Conservation (phyloP, 2,888 invertebrate genomes). For the Anthrax anthrax region DNA sequence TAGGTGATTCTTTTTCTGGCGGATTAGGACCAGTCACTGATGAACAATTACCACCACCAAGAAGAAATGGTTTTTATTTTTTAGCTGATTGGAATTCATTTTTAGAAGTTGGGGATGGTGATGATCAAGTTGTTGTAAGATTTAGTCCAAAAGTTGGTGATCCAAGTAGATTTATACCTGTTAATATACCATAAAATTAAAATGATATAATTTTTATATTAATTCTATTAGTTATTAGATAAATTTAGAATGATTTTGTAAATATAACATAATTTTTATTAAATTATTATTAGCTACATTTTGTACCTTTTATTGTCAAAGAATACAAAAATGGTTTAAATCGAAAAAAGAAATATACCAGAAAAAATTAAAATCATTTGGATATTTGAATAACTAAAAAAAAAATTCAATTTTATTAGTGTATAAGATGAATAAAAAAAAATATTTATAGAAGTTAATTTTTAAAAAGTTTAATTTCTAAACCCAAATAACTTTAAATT, state of each 20-base stretch:
- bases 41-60: constrained; percentile 48
- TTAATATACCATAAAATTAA: constrained; percentile 48
- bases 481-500: no score
- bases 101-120: constrained; percentile 65
- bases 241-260: background rate
- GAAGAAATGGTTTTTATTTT: constrained; percentile 68
- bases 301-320: background rate
- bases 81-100: constrained; percentile 78
- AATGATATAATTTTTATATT: background rate
- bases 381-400: no score
- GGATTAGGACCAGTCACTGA: constrained; percentile 43
- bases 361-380: no score
- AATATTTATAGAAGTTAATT: no score
- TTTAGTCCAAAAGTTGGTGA: constrained; percentile 71
- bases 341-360: no score
- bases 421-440: no score
- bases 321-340: no score
- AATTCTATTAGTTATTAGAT: background rate
- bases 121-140: constrained; percentile 60
- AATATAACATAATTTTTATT: background rate
- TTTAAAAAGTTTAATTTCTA: no score
- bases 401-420: no score
- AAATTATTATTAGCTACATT: background rate
- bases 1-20: constrained; percentile 67
- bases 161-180: constrained; percentile 59